Base-by-base conservation (phyloP, 1,140 invertebrate species). In the Melitaea cinxia region DNA sequence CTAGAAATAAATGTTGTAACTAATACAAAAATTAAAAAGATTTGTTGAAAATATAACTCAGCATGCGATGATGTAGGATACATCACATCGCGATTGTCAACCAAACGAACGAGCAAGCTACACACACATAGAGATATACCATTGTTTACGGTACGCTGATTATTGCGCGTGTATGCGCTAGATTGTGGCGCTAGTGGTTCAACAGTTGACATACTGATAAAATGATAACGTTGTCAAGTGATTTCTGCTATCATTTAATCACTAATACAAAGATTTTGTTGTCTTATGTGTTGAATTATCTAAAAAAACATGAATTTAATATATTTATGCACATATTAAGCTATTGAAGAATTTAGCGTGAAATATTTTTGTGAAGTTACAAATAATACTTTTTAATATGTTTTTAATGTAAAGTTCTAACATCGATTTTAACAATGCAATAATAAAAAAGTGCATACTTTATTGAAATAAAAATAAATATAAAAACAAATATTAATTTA, bases 71-170 rank as follows among this genome's bases (percentile, higher is more conserved):
- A 89, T 89, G 82, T 85, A 89, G 87, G 85, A 89, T 89, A 88
- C 85, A 89, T 88, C 85, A 91, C 89, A 91, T 91, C 86, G 90
- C 90, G 90, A 89, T 91, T 91, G 90, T 91, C 88, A 91, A 91
- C 89, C 87, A 89, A 89, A 89, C 84, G 83, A 88, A 81, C 88
- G 82, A 90, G 78, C 88, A 86, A 90, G 84, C 85, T 80, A 89
- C 88, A 81, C 85, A 88, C 85, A 90, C 85, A 86, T 77, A 76
- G 72, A 80, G 75, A 81, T 65, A 60, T 59, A 74, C 79, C 80
- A 88, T 90, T 90, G 85, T 90, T 88, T 88, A 90, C 81, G 82
- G 73, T 82, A 81, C 77, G 77, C 62, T 83, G 87, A 82, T 76
- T 77, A 80, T 72, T 80, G 74, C 78, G 73, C 65, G 69, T 83